Evolutionary conservation across 2,797 vertebrate genomes (phyloP).

Genomic region (Chaetophractus vellerosus): DNA sequence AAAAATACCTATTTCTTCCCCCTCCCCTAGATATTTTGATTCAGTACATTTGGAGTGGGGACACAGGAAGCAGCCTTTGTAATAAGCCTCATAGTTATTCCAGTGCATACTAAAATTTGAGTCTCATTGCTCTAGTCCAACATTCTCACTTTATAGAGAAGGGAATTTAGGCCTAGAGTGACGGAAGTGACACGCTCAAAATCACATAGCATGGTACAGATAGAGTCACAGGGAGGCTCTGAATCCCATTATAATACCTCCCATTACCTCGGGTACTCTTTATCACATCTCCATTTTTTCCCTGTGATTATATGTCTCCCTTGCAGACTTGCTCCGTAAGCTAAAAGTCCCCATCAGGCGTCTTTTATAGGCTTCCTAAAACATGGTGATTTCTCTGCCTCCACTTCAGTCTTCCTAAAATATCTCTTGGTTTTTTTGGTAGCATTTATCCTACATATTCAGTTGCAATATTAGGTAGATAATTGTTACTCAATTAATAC

Average conservation of each 20-base stretch:
- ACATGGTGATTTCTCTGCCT: neutral
- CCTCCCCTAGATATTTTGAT: neutral
- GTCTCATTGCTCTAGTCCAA: conserved; percentile 40
- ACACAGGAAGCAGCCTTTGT: conserved; percentile 39
- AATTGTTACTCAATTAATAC: neutral
- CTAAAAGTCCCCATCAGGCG: neutral
- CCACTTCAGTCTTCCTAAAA: neutral
- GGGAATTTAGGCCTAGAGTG: neutral
- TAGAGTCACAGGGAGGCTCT: neutral
- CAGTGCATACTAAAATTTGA: conserved; percentile 28
- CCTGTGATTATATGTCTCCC: neutral
- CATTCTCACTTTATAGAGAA: neutral
- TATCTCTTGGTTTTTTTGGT: neutral
- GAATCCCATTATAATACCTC: conserved; percentile 17
- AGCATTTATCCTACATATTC: neutral
- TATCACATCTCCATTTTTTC: neutral
- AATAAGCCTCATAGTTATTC: conserved; percentile 50
- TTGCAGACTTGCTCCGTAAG: conserved; percentile 5
- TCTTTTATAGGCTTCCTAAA: neutral
- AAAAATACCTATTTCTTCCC: conserved; percentile 43
- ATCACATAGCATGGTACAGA: neutral
- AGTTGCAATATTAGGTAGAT: neutral
- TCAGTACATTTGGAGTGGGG: conserved; percentile 41
- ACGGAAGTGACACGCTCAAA: neutral
- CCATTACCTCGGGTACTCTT: neutral